Percentiles rank a stretch among this genome's conserved stretches.
Evolutionary conservation across 2,888 invertebrate genomes (phyloP).

Genomic region (Phania funesta): DNA sequence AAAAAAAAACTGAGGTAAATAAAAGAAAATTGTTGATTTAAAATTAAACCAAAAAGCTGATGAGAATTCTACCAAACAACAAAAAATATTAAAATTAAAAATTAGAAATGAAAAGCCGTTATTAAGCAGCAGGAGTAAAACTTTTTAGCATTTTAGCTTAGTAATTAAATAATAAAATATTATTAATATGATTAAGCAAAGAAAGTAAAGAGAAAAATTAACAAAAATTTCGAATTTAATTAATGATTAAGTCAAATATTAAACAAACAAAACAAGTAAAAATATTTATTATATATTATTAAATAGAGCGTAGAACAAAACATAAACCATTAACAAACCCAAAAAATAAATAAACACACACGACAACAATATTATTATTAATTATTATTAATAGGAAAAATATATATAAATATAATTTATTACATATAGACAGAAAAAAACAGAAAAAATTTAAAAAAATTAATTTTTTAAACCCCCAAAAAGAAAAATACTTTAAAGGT

Average conservation of each 20-base stretch:
- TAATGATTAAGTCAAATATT: slow-evolving; percentile 75
- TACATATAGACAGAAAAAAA: slow-evolving; percentile 35
- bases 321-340: slow-evolving; percentile 26
- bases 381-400: slow-evolving; percentile 62
- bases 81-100: slow-evolving; percentile 65
- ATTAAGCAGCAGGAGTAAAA: slow-evolving; percentile 65
- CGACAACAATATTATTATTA: slow-evolving; percentile 62
- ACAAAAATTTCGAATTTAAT: slow-evolving; percentile 80
- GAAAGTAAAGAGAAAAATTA: slow-evolving; percentile 71
- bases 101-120: slow-evolving; percentile 58
- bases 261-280: slow-evolving; percentile 58
- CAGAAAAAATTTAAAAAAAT: slow-evolving; percentile 28
- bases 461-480: slow-evolving; percentile 52
- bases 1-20: slow-evolving; percentile 67
- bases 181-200: slow-evolving; percentile 50
- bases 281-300: slow-evolving; percentile 64
- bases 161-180: slow-evolving; percentile 70
- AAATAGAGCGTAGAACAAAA: slow-evolving; percentile 60
- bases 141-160: slow-evolving; percentile 71
- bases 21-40: slow-evolving; percentile 70
- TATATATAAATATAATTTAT: slow-evolving; percentile 58
- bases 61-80: slow-evolving; percentile 40
- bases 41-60: slow-evolving; percentile 61
- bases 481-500: slow-evolving; percentile 31
- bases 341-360: slow-evolving; percentile 53